A percentile compares a stretch with the other conserved stretches of the same genome.
phyloP scores from a whole-genome alignment of 1,140 invertebrate genomes.

The Chymomyza costata region DNA sequence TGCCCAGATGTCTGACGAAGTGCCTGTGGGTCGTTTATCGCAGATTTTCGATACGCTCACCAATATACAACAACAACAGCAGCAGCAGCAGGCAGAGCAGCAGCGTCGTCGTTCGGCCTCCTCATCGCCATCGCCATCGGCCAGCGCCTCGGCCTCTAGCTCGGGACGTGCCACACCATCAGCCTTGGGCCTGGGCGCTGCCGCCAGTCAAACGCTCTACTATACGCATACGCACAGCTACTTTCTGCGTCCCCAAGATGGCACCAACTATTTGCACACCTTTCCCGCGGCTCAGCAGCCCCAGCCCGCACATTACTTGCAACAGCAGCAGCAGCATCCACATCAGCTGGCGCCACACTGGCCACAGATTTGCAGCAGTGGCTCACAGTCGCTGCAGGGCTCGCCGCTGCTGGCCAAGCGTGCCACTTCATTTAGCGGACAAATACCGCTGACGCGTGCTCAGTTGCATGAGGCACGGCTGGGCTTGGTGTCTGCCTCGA shows the following conservation, averaged over 20 bases:
- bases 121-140: constrained; percentile 62
- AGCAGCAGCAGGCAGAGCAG: constrained; percentile 29
- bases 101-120: constrained; percentile 56
- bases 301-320: not conserved
- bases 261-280: constrained; percentile 53
- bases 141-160: constrained; percentile 51
- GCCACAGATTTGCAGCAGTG: constrained; percentile 17
- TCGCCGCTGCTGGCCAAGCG: constrained; percentile 66
- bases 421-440: constrained; percentile 69
- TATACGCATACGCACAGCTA: constrained; percentile 56
- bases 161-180: constrained; percentile 47
- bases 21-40: constrained; percentile 81
- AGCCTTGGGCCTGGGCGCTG: constrained; percentile 40
- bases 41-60: constrained; percentile 87
- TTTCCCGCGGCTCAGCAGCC: constrained; percentile 42
- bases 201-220: constrained; percentile 41
- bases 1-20: constrained; percentile 78
- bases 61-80: constrained; percentile 79
- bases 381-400: constrained; percentile 53
- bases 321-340: constrained; percentile 22
- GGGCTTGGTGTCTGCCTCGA: constrained; percentile 77
- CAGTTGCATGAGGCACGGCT: constrained; percentile 26
- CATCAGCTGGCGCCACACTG: constrained; percentile 37
- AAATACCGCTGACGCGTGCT: constrained; percentile 49
- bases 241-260: constrained; percentile 56